Conservation (phyloP, 2,113 vertebrate species). For the Dicaeum eximium region DNA sequence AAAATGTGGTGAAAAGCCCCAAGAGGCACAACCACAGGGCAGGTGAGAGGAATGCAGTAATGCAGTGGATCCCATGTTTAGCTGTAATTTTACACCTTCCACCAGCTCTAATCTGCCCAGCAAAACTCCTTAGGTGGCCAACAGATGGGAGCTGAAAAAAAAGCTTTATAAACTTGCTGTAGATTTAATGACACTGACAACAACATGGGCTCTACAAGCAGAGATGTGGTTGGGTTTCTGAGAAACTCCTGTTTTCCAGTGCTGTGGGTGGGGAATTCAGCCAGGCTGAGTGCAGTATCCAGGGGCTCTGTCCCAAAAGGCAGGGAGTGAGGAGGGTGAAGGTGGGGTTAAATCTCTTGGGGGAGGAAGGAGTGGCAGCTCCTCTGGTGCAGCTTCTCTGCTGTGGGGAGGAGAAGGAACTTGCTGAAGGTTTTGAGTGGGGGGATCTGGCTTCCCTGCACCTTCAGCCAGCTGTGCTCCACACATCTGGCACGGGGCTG, state of each 20-base stretch:
- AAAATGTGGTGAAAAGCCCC: neutral
- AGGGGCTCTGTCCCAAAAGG: neutral
- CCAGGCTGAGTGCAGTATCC: neutral
- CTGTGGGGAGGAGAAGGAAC: neutral
- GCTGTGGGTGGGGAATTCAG: neutral
- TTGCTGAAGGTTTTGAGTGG: neutral
- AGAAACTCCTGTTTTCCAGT: neutral
- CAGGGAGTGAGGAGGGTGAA: neutral
- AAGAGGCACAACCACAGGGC: neutral
- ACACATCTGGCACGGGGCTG: neutral
- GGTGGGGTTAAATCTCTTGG: neutral
- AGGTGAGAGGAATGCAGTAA: fast-evolving
- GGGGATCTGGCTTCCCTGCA: neutral
- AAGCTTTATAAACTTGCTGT: neutral
- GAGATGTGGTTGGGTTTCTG: neutral
- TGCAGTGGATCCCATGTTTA: fast-evolving
- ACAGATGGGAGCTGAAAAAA: neutral
- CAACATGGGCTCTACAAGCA: neutral
- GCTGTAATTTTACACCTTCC: neutral
- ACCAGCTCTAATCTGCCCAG: neutral
- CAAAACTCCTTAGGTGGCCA: neutral
- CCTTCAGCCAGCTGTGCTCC: neutral
- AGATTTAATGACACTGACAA: neutral
- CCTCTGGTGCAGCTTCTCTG: neutral
- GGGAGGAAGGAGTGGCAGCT: neutral